Evolutionary conservation across 2,113 vertebrate genomes (phyloP).

Genomic region (Nannobrachium achirus): DNA sequence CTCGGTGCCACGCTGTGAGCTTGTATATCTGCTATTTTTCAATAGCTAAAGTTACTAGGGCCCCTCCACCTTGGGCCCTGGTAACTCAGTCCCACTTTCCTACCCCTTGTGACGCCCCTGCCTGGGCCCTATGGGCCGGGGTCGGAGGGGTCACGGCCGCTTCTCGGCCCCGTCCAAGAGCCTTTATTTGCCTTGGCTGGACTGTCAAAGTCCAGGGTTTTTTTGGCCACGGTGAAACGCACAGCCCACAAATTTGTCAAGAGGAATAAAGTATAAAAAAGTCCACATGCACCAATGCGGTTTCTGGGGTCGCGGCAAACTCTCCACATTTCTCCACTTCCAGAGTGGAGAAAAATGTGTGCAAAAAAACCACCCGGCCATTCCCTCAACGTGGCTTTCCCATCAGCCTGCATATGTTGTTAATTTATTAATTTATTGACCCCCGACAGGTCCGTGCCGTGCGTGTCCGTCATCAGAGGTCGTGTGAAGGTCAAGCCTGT

Average conservation of each 20-base stretch:
- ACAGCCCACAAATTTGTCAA: slow-evolving; percentile 73
- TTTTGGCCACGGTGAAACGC: slow-evolving; percentile 49
- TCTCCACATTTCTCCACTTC: slow-evolving; percentile 57
- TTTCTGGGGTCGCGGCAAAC: slow-evolving; percentile 66
- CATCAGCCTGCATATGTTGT: slow-evolving; percentile 59
- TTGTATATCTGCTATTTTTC: too few species aligned
- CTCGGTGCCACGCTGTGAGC: too few species aligned
- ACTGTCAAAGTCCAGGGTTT: slow-evolving; percentile 59
- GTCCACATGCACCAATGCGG: slow-evolving; percentile 44
- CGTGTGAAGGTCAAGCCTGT: slow-evolving; percentile 36
- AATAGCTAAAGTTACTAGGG: too few species aligned
- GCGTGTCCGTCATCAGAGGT: slow-evolving; percentile 21
- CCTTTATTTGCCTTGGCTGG: slow-evolving; percentile 75
- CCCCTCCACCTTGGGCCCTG: too few species aligned
- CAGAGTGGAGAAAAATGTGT: too few species aligned
- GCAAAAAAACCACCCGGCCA: too few species aligned
- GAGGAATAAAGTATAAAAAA: slow-evolving; percentile 42
- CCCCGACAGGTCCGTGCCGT: slow-evolving; percentile 17
- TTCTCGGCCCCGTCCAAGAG: slow-evolving; percentile 41
- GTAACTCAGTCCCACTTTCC: too few species aligned
- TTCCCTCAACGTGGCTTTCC: slow-evolving; percentile 62
- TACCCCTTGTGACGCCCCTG: too few species aligned
- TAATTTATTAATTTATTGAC: slow-evolving; percentile 46
- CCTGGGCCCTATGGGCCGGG: slow-evolving; percentile 21
- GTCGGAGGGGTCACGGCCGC: slow-evolving; percentile 52